Base-by-base conservation (phyloP, 2,888 invertebrate genomes). In the Fissipunctia ypsillon region DNA sequence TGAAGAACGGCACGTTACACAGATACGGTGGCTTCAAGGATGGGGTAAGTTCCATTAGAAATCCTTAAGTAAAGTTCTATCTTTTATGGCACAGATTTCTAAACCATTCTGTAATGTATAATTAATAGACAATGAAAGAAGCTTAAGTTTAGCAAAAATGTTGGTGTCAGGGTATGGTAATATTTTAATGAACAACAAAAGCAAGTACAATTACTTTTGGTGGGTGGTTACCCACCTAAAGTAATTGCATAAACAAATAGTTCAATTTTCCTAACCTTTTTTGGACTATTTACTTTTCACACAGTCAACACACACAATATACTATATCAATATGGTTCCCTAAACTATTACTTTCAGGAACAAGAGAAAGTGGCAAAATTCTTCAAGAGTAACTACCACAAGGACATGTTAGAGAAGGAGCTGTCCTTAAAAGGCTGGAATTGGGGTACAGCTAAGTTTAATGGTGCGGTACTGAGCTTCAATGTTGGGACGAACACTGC, bases 401-500 rank as follows among this genome's bases (percentile, higher is more conserved):
- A 98, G 86, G 98, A 98, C 74, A 97, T 99, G 97, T 96, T 98
- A 63, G 99, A 99, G 89, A 98, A 98, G 89, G 99, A 99, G 90
- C 94, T 99, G 69, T 98, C 99, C 81, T 96, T 99, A 1, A 99
- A 99, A 92, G 99, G 99, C 0, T 99, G 99, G 99, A 99, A 99
- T 94, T 99, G 99, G 99, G 99, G 99, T 43, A 98, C 98, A 0
- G 99, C 99, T 0, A 98, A 98, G 87, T 99, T 99, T 91, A 97
- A 97, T 87, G 99, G 99, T 5, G 98, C 98, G 0, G 97, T 98
- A 0, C 94, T 99, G 1, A 98, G 98, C 90, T 99, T 98, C 90
- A 98, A 99, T 91, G 97, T 99, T 57, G 98, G 98, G 5, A 96
- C 97, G 45, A 97, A 98, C 85, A 98, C 98, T 22, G 98, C 99